A percentile compares a stretch with the other conserved stretches of the same genome.
Evolutionary conservation across 2,113 vertebrate species (phyloP).

Genomic region (Dipodomys spectabilis): DNA sequence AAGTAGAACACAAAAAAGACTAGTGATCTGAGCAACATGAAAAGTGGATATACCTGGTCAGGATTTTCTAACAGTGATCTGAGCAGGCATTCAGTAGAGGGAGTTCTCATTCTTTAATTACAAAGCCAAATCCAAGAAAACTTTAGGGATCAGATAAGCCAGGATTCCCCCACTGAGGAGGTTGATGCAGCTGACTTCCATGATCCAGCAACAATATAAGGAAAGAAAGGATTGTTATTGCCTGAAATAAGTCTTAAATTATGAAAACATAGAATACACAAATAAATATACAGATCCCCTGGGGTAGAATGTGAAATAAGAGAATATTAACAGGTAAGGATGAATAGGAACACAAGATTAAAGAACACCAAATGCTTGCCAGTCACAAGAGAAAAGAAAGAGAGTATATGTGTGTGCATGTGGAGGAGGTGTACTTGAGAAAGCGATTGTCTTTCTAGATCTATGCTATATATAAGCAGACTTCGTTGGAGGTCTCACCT

Average conservation of each 20-base stretch:
- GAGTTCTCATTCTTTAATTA: neutral
- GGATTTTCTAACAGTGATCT: neutral
- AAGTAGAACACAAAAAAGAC: neutral
- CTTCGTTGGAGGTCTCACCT: neutral
- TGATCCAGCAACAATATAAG: neutral
- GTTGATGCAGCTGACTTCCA: neutral
- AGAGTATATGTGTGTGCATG: neutral
- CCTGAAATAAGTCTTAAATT: neutral
- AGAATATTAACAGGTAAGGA: neutral
- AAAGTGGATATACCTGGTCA: fast-evolving
- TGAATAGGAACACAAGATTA: neutral
- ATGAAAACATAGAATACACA: neutral
- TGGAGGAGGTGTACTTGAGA: neutral
- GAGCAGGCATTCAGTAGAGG: too few species aligned
- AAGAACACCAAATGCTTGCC: neutral
- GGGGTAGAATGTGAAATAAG: neutral
- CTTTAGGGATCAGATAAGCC: neutral
- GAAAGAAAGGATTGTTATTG: neutral
- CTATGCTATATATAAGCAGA: neutral
- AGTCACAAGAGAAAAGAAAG: neutral
- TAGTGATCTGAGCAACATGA: fast-evolving
- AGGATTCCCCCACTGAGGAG: neutral
- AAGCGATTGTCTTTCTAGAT: neutral
- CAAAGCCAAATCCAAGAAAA: neutral
- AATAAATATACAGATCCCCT: neutral